Evolutionary conservation across 1,140 invertebrate species (phyloP).

Genomic region (Babylonia areolata): DNA sequence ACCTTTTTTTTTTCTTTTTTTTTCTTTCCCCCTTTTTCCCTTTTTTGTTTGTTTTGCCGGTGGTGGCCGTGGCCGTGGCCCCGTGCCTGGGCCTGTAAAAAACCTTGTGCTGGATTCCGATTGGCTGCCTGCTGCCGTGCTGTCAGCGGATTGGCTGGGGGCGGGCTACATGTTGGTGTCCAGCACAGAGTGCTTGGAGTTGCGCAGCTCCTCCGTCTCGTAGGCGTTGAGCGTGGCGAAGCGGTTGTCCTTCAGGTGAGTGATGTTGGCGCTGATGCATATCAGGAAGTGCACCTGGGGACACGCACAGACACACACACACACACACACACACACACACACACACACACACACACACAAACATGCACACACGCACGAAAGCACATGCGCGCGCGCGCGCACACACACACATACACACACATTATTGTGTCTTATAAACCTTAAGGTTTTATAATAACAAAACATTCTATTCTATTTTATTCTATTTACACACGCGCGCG

Average conservation of each 20-base stretch:
- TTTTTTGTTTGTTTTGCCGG: no score
- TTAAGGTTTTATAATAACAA: no score
- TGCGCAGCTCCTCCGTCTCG: conserved; percentile 56
- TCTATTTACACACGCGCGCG: no score
- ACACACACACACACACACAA: no score
- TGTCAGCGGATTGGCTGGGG: neutral
- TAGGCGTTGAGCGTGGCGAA: conserved; percentile 66
- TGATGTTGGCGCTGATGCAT: conserved; percentile 63
- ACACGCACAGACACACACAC: neutral
- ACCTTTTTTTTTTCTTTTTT: no score
- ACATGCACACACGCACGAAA: no score
- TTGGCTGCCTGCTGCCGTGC: conserved; percentile 1
- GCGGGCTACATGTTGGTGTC: conserved; percentile 65
- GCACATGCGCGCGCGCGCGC: no score
- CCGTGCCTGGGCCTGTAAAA: neutral
- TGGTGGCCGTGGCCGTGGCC: neutral
- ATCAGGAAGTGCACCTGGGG: conserved; percentile 67
- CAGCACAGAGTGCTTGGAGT: conserved; percentile 63
- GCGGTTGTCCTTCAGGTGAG: conserved; percentile 63
- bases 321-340: no score
- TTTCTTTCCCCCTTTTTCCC: no score
- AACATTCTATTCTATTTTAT: no score
- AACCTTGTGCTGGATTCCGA: neutral
- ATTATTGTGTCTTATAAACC: no score
- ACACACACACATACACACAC: no score